Evolutionary conservation across 2,888 invertebrate species (phyloP), one percentile per base, ranked within the genome.

Genomic region (Papilio elwesi): DNA sequence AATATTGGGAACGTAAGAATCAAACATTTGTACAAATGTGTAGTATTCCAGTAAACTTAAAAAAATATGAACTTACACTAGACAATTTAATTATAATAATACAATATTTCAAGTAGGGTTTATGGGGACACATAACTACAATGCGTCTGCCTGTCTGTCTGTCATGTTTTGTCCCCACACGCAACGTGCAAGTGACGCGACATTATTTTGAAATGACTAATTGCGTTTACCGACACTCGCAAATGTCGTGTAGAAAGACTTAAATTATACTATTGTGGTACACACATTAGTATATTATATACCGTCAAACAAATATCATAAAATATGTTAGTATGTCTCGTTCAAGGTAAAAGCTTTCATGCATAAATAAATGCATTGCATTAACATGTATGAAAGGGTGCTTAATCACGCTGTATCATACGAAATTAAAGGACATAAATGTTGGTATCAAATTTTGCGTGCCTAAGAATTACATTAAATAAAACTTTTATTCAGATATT

Each of bases 101-200:
- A 36, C 53, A 12, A 57, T 13, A 12, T 36, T 57, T 36, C 7
- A 43, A 43, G 6, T 13, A 57, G 36, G 13, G 7, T 26, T 6
- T 52, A 15, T 10, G 26, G 11, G 4, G 13, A 38, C 38, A 38
- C 4, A 4, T 43, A 59, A 38, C 38, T n/a, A n/a, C 9, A 59
- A 59, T n/a, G n/a, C 38, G 26, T 26, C 26, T 26, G 26, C 26
- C 26, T 26, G 26, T 26, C 26, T 26, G 38, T 59, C 38, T 38
- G 59, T 59, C 59, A 59, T 59, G 36, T 57, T 8, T 59, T 57
- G 36, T 38, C 59, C 59, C n/a, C 59, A 38, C 59, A 59, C 38
- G 59, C 59, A 13, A n/a, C n/a, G 59, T 59, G 59, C n/a, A 38
- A 38, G 38, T 59, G 59, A 59, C 59, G 38, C n/a, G 36, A 38